Percentiles rank a stretch among this genome's conserved stretches.
These are phyloP conservation scores for Lacanobia wlatinum DNA, from an alignment of 2,888 invertebrate genomes.

Conservation along the genomic window DNA sequence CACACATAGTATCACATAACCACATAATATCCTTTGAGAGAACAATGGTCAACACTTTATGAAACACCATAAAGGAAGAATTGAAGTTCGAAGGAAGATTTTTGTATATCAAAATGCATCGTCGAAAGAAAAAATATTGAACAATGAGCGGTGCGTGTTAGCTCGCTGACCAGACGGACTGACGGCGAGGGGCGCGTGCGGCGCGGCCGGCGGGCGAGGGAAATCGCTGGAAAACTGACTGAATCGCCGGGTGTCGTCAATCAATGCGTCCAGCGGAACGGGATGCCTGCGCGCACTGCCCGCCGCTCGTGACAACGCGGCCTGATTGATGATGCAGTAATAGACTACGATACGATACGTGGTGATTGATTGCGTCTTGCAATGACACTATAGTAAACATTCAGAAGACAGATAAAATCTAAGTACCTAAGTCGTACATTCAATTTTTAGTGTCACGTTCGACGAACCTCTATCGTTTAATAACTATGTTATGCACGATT, in stretches of 20 bases:
- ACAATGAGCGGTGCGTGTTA: conserved; percentile 75
- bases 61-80: conserved; percentile 77
- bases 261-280: conserved; percentile 79
- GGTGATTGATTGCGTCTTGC: conserved; percentile 47
- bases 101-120: conserved; percentile 89
- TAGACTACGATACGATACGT: conserved; percentile 32
- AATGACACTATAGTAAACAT: conserved; percentile 26
- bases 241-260: conserved; percentile 72
- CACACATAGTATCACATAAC: conserved; percentile 73
- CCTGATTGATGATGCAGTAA: conserved; percentile 53
- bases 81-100: conserved; percentile 74
- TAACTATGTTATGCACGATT: neutral
- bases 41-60: conserved; percentile 77
- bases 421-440: too few species aligned
- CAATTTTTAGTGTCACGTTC: too few species aligned
- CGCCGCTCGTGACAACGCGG: conserved; percentile 29
- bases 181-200: conserved; percentile 67
- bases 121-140: conserved; percentile 73
- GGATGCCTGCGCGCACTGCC: conserved; percentile 65
- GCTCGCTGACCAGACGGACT: conserved; percentile 79
- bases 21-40: conserved; percentile 68
- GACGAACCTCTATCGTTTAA: too few species aligned
- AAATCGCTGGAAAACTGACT: conserved; percentile 86
- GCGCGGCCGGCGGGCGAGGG: conserved; percentile 75
- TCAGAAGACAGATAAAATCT: neutral